Evolutionary conservation across 2,113 vertebrate genomes (phyloP), one percentile per base, ranked within the genome.

Genomic region (Mustela lutreola): DNA sequence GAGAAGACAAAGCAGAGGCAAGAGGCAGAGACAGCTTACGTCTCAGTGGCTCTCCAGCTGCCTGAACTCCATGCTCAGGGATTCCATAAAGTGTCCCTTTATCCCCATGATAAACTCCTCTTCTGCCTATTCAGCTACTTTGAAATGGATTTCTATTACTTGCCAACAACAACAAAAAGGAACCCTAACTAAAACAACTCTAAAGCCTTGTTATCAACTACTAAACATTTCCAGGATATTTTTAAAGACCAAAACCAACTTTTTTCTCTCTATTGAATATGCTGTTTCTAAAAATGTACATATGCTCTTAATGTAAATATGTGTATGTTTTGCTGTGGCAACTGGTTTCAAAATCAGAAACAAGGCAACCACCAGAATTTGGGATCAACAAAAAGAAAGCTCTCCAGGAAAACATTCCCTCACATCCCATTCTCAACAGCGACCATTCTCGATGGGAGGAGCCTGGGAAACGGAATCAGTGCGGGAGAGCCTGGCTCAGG

Each of bases 311-410:
- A 92, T 3, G 39, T 78, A 84, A 93, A 84, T 53, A 63, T 5
- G 14, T 88, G 26, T 3, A 36, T 39, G 28, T 71, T 65, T 65
- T 80, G 65, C 60, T 83, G 31, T 7, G 78, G 82, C 76, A 89
- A 95, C 94, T 63, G 62, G 81, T 75, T 96, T 92, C 31, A 70
- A 90, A 97, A 80, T 26, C 36, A 92, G 89, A 92, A 96, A 67
- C 42, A 94, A 90, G 45, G 84, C 84, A 82, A 63, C 80, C 45
- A 60, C 71, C 31, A 62, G 60, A 84, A 89, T n/a, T 22, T 42
- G 28, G 33, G 31, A 63, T 63, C 31, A 58, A 91, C 65, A 62
- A 60, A 88, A 58, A 56, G 87, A 79, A 92, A 87, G 63, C 70
- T 86, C 78, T 85, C 80, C 71, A 65, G 83, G 75, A 84, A 89